A percentile compares a stretch with the other conserved stretches of the same genome.
phyloP scores from a whole-genome alignment of 2,888 invertebrate genomes.

The Oligia strigilis region DNA sequence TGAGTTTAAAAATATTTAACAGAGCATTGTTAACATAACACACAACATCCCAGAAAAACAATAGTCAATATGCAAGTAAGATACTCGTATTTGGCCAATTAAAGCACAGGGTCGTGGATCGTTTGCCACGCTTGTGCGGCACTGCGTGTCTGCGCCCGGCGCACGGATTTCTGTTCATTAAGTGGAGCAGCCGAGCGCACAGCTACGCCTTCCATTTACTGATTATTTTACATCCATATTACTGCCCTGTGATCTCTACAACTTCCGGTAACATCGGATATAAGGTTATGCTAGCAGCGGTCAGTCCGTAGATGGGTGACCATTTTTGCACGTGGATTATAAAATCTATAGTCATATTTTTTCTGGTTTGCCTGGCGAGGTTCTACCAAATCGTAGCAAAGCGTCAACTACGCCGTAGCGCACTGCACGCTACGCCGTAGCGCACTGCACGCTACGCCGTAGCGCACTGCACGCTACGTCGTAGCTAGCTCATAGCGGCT shows the following conservation, averaged over 20 bases:
- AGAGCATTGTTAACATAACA: background rate
- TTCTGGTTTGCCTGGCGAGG: background rate
- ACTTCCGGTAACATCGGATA: background rate
- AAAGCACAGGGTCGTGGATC: background rate
- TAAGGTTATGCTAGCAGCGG: background rate
- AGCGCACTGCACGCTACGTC: slow-evolving; percentile 10
- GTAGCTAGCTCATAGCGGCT: background rate
- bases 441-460: background rate
- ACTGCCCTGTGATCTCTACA: background rate
- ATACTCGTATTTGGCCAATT: slow-evolving; percentile 5
- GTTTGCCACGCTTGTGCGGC: background rate
- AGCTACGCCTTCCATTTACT: background rate
- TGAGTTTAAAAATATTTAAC: too few species aligned
- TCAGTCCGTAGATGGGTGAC: background rate
- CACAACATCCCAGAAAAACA: background rate
- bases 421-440: slow-evolving; percentile 12
- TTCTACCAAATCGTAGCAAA: background rate
- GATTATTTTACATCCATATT: slow-evolving; percentile 6
- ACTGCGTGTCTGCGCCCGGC: background rate
- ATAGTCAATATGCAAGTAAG: background rate
- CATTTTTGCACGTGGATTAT: too few species aligned
- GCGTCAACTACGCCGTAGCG: background rate
- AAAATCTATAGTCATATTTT: background rate
- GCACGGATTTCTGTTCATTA: slow-evolving; percentile 31
- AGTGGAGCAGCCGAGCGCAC: slow-evolving; percentile 14